A percentile compares a stretch with the other conserved stretches of the same genome.
phyloP scores from a whole-genome alignment of 1,140 invertebrate species.

The Pygmarrhopalites habei region DNA sequence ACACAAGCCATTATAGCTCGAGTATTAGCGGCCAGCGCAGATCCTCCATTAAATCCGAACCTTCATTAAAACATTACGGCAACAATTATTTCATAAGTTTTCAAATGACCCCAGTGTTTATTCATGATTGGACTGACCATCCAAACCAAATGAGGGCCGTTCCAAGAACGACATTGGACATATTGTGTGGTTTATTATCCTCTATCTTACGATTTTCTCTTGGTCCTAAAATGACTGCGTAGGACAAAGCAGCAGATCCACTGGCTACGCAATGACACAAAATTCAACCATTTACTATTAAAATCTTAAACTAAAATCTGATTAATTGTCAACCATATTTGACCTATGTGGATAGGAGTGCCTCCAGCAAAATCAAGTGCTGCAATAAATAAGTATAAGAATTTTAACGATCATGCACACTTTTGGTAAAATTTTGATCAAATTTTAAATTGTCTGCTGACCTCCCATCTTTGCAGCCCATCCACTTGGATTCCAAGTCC shows the following conservation, averaged over 20 bases:
- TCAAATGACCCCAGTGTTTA: no score
- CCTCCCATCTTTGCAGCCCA: conserved; percentile 26
- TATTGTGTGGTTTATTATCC: conserved; percentile 37
- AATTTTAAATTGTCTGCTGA: neutral
- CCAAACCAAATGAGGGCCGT: conserved; percentile 37
- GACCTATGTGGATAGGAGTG: conserved; percentile 32
- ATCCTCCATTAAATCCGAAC: conserved; percentile 35
- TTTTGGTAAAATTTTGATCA: neutral
- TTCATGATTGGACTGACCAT: conserved; percentile 21
- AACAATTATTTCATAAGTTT: no score
- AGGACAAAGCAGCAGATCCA: conserved; percentile 34
- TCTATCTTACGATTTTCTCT: conserved; percentile 17
- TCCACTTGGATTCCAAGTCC: conserved; percentile 27
- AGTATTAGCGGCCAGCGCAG: neutral
- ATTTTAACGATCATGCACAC: neutral
- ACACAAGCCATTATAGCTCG: conserved; percentile 31
- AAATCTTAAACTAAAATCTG: neutral
- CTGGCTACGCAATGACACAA: no score
- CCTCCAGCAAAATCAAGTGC: conserved; percentile 38
- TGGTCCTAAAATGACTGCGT: conserved; percentile 36
- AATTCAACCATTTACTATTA: neutral
- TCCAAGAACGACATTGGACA: conserved; percentile 37
- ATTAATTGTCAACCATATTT: neutral
- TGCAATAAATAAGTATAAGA: neutral
- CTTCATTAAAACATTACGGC: no score